Evolutionary conservation across 1,140 invertebrate species (phyloP), one percentile per base, ranked within the genome.

Genomic region (Bombus picipes): DNA sequence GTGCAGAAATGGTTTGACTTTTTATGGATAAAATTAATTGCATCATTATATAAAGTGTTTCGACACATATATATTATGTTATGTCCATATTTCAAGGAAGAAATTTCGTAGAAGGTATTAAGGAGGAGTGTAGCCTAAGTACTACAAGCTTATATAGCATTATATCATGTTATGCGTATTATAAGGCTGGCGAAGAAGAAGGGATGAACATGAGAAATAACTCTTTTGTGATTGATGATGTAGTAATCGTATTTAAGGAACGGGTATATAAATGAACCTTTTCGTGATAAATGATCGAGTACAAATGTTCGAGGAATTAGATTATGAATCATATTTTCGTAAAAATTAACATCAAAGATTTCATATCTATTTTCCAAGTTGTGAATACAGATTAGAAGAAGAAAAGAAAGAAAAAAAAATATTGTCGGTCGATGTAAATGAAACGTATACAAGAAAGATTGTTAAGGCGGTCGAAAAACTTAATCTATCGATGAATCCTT

Each of bases 211-310:
- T 13, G 25, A 41, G 39, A 41, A 65, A 62, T 32, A 65, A 62
- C 28, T 59, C 75, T 32, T 78, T 78, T 62, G 10, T 78, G 75
- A 78, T 78, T 78, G 75, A 78, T 66, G 75, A 78, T 41, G 28
- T 15, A 78, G 37, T 32, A n/a, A 32, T 62, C 75, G 37, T 18
- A 13, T 65, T 77, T 65, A 43, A 73, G 39, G n/a, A 34, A 28
- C 28, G 18, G 8, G 70, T 41, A 62, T 62, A 41, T 41, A 81
- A 73, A 73, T 73, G 47, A 73, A 59, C 53, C 39, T 25, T 41
- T 81, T 18, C 39, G 22, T 62, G 70, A 72, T 62, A 77, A 79
- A 80, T 68, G 41, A 70, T 68, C 41, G 41, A 68, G 10, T 28
- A 41, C 12, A 34, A 32, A 41, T 32, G 13, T 2, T 32, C 25